Percentiles rank a stretch among this genome's conserved stretches.
These are phyloP conservation scores for Tetragonisca angustula DNA, from an alignment of 2,888 invertebrate genomes.

Conservation along the genomic window DNA sequence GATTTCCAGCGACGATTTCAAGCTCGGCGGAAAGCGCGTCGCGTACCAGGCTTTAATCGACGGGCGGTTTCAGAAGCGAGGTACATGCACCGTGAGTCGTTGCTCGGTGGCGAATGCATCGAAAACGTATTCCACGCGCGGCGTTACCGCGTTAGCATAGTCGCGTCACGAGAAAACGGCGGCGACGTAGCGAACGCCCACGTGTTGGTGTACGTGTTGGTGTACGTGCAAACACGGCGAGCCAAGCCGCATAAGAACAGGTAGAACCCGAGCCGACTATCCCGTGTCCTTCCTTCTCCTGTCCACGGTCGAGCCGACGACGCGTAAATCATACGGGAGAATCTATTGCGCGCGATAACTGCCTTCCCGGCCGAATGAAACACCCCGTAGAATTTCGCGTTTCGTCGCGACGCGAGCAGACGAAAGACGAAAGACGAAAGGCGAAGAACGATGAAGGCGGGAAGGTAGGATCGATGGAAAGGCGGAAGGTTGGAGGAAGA, in stretches of 20 bases:
- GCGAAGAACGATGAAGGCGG: not conserved
- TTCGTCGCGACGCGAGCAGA: not conserved
- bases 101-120: conserved; percentile 42
- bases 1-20: conserved; percentile 26
- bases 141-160: conserved; percentile 79
- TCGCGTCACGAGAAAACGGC: conserved; percentile 77
- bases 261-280: conserved; percentile 38
- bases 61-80: conserved; percentile 5
- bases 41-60: conserved; percentile 41
- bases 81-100: conserved; percentile 1
- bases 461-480: not conserved
- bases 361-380: conserved; percentile 26
- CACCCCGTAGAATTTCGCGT: not conserved
- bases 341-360: conserved; percentile 66
- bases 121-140: conserved; percentile 81
- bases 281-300: conserved; percentile 43
- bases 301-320: conserved; percentile 61
- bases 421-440: not conserved
- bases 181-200: conserved; percentile 63
- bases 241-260: conserved; percentile 34
- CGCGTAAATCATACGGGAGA: conserved; percentile 77
- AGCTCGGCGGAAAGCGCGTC: conserved; percentile 6
- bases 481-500: not conserved
- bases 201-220: conserved; percentile 59
- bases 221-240: conserved; percentile 49